Base-by-base conservation (phyloP, 1,140 invertebrate species). In the Penaeus japonicus region DNA sequence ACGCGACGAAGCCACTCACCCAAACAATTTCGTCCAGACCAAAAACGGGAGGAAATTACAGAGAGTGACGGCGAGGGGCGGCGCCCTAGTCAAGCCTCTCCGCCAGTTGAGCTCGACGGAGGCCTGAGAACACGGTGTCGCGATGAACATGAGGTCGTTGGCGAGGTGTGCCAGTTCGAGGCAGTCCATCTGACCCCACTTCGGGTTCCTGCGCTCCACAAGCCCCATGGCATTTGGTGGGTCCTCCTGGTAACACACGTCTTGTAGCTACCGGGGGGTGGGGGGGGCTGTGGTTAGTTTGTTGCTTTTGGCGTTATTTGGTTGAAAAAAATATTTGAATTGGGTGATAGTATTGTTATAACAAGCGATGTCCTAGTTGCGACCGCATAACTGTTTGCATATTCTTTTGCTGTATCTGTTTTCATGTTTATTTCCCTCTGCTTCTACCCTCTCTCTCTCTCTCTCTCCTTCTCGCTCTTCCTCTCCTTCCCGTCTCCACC, bases 141-240 rank as follows among this genome's bases (percentile, higher is more conserved):
- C 53, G 53, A 91, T 90, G 75, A 91, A 91, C 30, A 30, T 39
- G 75, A 89, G 57, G 39, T 86, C 83, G 54, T 89, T 75, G 3
- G 73, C 89, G 70, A 87, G 78, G 22, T 83, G 57, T 4, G 87
- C 87, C 32, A 91, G 30, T 59, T 91, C 84, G 15, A 91, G 59
- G 53, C 84, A 84, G 75, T 90, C 89, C n/a, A 89, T 65, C 27
- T 89, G 24, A n/a, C 90, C 90, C 87, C 90, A 91, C 86, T 90
- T 91, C 59, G 87, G 88, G 35, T 89, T 87, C 57, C 91, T 87
- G n/a, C 89, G 80, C 55, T 91, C 87, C 2, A 91, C 39, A 47
- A 91, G 85, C 12, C 89, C 90, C 89, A 91, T 88, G n/a, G 91
- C 90, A 87, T 90, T 91, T 65, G 80, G 87, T 35, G 75, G 35